Evolutionary conservation across 2,113 vertebrate species (phyloP), one percentile per base, ranked within the genome.

Genomic region (Phyllopteryx taeniolatus): DNA sequence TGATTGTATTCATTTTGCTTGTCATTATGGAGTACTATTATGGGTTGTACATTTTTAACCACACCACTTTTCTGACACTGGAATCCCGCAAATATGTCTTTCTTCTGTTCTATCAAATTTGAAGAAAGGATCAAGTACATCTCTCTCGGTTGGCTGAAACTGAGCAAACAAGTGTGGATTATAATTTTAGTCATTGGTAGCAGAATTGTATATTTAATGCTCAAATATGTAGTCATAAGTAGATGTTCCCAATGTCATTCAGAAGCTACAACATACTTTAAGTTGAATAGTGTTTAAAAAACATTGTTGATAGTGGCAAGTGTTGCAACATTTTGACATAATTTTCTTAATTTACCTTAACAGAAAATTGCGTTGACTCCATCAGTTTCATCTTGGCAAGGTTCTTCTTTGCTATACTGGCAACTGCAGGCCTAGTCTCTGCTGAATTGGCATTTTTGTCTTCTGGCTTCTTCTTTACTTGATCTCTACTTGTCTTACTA

Each of bases 301-400:
- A 10, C 53, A 20, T 2, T 54, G n/a, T 47, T 12, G 46, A 7
- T 12, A 22, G 9, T n/a, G 4, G 11, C 10, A 59, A 22, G 22
- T 14, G 10, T 12, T 59, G 22, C 22, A 59, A 59, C 4, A 14
- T 13, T 59, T 12, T 47, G 12, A 47, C 46, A 47, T 47, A 10
- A 47, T 47, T 47, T 47, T 47, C 46, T 47, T 7, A 12, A n/a
- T 57, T 43, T 43, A 89, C 90, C 84, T 87, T 89, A 42, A 89
- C 17, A 20, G 88, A 86, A 57, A 78, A 80, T 56, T 80, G 73
- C 0, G 76, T 8, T 3, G 68, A 65, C 11, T 77, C 61, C 13
- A 70, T 66, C 51, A 57, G n/a, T 49, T 69, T 78, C 81, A 78
- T 70, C 59, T 44, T 80, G 10, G 31, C 14, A 42, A 82, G 15